Evolutionary conservation across 2,113 vertebrate species (phyloP).

Genomic region (Amazona vittata): DNA sequence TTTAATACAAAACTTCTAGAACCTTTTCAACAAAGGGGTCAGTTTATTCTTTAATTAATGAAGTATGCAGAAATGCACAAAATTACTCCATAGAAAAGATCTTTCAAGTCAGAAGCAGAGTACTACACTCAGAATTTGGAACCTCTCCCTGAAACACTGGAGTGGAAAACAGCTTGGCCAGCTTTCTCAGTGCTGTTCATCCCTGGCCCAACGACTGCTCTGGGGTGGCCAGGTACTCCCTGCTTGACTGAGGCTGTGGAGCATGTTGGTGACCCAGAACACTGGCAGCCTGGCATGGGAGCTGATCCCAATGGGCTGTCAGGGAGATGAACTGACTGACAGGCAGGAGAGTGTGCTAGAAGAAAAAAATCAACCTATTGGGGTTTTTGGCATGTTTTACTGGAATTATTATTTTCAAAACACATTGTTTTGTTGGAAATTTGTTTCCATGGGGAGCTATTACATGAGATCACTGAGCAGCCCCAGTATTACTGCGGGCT

Average conservation of each 20-base stretch:
- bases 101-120: neutral
- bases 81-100: neutral
- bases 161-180: neutral
- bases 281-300: neutral
- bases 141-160: neutral
- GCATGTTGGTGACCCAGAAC: neutral
- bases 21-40: neutral
- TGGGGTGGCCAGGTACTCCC: neutral
- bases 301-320: neutral
- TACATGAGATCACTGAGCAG: neutral
- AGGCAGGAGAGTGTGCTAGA: fast-evolving
- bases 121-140: neutral
- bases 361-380: neutral
- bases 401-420: neutral
- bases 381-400: neutral
- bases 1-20: neutral
- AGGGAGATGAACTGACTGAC: neutral
- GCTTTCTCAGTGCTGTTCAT: neutral
- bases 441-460: neutral
- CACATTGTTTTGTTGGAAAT: neutral
- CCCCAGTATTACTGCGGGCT: neutral
- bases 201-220: neutral
- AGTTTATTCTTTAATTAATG: neutral
- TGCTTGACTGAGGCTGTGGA: neutral
- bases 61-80: neutral